phyloP scores from a whole-genome alignment of 2,113 vertebrate species.

The Chitala chitala region DNA sequence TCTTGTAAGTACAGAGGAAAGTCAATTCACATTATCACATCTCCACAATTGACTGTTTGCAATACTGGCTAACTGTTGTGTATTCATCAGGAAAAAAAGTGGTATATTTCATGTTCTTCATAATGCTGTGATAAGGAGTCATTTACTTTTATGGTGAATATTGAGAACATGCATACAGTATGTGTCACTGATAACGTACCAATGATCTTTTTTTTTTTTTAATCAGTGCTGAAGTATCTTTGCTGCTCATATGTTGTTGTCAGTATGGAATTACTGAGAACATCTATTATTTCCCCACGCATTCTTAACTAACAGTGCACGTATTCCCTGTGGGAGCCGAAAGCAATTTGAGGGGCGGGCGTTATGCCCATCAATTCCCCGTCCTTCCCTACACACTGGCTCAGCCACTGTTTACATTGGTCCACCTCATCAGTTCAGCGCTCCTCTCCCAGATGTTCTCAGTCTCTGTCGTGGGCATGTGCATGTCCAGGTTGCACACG shows the following conservation, averaged over 20 bases:
- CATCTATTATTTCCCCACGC: too few species aligned
- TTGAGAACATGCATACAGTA: too few species aligned
- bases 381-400: neutral
- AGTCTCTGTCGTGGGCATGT: constrained; percentile 77
- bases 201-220: too few species aligned
- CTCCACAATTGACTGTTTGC: neutral
- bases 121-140: too few species aligned
- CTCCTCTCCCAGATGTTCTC: constrained; percentile 81
- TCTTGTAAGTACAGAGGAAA: neutral
- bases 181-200: too few species aligned
- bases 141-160: too few species aligned
- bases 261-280: neutral
- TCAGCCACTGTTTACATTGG: neutral
- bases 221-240: neutral
- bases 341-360: too few species aligned
- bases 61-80: too few species aligned
- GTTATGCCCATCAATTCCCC: neutral
- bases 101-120: too few species aligned
- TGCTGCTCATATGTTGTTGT: neutral
- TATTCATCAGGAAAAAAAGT: neutral
- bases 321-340: too few species aligned
- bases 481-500: constrained; percentile 90
- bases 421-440: constrained; percentile 64
- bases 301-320: too few species aligned
- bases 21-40: neutral